phyloP scores from a whole-genome alignment of 2,797 vertebrate genomes.

The Scolopax rusticola region DNA sequence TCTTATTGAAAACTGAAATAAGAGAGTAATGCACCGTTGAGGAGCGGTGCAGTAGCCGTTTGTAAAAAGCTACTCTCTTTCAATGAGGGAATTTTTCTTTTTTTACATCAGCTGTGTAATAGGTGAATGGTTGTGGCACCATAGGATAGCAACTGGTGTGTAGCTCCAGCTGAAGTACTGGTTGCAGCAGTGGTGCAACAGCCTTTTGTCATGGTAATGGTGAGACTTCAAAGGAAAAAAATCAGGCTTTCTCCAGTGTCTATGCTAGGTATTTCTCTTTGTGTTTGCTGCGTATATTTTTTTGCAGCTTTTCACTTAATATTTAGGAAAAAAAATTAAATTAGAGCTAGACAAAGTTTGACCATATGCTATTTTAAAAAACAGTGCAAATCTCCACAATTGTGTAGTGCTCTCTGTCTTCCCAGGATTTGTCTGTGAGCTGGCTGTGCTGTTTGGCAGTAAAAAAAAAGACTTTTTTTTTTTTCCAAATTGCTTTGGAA shows the following conservation, averaged over 20 bases:
- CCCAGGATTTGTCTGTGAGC: neutral
- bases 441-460: neutral
- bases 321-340: neutral
- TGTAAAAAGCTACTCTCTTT: neutral
- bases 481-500: constrained; percentile 22
- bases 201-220: neutral
- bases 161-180: neutral
- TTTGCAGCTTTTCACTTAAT: neutral
- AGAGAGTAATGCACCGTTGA: neutral
- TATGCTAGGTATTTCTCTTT: neutral
- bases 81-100: neutral
- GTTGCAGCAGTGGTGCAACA: neutral
- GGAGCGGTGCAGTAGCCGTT: neutral
- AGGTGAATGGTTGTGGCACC: neutral
- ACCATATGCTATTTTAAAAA: neutral
- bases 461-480: neutral
- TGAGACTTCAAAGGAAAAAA: neutral
- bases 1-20: neutral
- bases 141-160: fast-evolving
- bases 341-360: neutral
- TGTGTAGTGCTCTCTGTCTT: neutral
- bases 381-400: neutral
- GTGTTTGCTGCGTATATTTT: neutral
- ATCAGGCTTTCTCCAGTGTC: neutral
- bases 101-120: neutral